Base-by-base conservation (phyloP, 2,113 vertebrate genomes). In the Ornithorhynchus anatinus region DNA sequence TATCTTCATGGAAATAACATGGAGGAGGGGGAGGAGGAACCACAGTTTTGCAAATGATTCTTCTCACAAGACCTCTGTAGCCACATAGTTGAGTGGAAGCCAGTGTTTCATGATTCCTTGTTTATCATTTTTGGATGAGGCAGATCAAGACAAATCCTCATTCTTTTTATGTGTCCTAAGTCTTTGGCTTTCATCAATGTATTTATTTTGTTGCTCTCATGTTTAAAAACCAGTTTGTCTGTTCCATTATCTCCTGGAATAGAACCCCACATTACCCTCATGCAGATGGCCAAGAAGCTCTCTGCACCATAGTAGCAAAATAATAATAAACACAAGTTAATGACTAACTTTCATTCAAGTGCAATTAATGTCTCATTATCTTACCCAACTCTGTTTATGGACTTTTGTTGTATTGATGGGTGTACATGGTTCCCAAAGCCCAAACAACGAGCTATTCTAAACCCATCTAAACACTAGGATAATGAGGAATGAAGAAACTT, bases 261-360 rank as follows among this genome's bases (percentile, higher is more conserved):
- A 1, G 23, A 31, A 17, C 31, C 19, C 8, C 15, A 5, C 3
- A 50, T 29, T 31, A 3, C 47, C 31, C 51, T 77, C 32, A 14
- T 36, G 43, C 40, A 75, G 57, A 85, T 73, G 78, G 72, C 56
- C 66, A 77, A 75, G 81, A 78, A 73, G n/a, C n/a, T 69, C 53
- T 43, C 58, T 72, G 70, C 66, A 23, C 44, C 75, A 87, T 85
- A 73, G 78, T 38, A 85, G 65, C 83, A 44, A 68, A 73, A 44
- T 48, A 67, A 84, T 60, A 88, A 88, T 83, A 88, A 88, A 84
- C 75, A 85, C 74, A 85, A 75, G 78, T 78, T 67, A 68, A 48
- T 59, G 27, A 25, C 53, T 39, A 47, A 44, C 78, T 75, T 68
- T 70, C 20, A 48, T 39, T 50, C 57, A 17, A 58, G 77, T 77